Base-by-base conservation (phyloP, 1,140 invertebrate species). In the Lepeophtheirus salmonis region DNA sequence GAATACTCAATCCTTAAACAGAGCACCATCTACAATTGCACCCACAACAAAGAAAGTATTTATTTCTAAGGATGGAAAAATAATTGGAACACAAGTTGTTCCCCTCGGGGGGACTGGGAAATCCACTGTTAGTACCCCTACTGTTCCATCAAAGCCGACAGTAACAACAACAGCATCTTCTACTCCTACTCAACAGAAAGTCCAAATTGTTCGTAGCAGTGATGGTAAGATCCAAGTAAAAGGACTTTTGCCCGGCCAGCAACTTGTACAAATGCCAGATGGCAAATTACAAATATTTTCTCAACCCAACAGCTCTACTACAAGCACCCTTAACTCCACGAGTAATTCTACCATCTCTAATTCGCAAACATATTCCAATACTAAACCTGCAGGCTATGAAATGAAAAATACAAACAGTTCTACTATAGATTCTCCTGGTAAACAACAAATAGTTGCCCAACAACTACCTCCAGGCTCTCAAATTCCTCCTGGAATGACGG, bases 201-300 rank as follows among this genome's bases (percentile, higher is more conserved):
- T 96, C 23, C 89, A 92, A 74, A 89, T 95, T 61, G 81, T 90
- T 64, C 81, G 86, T 66, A 80, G 82, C 0, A 82, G 86, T 0
- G 87, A 91, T 71, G 89, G 89, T 16, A 89, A 91, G 72, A 74
- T 95, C 0, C 87, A 89, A 69, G 88, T 95, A 2, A 78, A 85
- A 61, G 91, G 90, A 4, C 73, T 96, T 1, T 77, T 90, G 70
- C 84, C 88, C 51, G 77, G 89, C n/a, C 91, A 97, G 67, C 88
- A 94, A 66, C 73, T 94, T 21, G 81, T 94, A 20, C 85, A 92
- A 69, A 82, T 91, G 77, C 81, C 89, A 0, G 89, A 95, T 73
- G 91, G 91, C 0, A 87, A 90, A 71, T 72, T 95, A 24, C 89
- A 95, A 67, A 82, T 94, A 2, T 75, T 91, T 17, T 83, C 59